phyloP scores from a whole-genome alignment of 2,113 vertebrate genomes.

The Bungarus multicinctus region DNA sequence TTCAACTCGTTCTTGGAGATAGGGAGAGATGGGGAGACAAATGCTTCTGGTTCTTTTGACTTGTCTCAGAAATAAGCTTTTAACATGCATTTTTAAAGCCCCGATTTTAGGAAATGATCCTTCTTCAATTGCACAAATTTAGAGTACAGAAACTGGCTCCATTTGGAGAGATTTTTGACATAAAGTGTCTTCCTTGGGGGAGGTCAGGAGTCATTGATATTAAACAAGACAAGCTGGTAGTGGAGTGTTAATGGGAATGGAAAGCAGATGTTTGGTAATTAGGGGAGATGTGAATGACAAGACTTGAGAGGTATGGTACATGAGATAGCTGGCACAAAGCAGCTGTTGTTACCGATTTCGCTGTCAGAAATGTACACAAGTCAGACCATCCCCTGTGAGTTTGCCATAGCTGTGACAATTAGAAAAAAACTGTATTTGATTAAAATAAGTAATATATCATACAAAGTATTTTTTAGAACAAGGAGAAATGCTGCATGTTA shows the following conservation, averaged over 20 bases:
- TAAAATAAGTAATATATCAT: conserved; percentile 73
- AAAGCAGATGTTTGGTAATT: conserved; percentile 99
- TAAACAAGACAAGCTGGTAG: conserved; percentile 94
- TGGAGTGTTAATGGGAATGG: conserved; percentile 92
- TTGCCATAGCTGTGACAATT: conserved; percentile 76
- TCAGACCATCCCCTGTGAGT: conserved; percentile 86
- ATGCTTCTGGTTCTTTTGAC: conserved; percentile 15
- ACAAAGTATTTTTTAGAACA: conserved; percentile 37
- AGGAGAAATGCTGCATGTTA: conserved; percentile 34
- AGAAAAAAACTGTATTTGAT: conserved; percentile 72
- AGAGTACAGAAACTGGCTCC: conserved; percentile 63
- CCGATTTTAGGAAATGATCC: conserved; percentile 52
- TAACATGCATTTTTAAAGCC: conserved; percentile 42
- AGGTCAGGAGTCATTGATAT: conserved; percentile 93
- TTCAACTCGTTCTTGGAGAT: conserved; percentile 41
- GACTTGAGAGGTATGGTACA: conserved; percentile 88
- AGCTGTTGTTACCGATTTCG: conserved; percentile 90
- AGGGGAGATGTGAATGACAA: conserved; percentile 99
- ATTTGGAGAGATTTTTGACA: conserved; percentile 81
- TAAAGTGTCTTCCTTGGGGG: conserved; percentile 87
- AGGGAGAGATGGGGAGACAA: conserved; percentile 31
- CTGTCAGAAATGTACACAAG: conserved; percentile 92
- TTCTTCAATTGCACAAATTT: conserved; percentile 50
- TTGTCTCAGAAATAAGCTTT: conserved; percentile 18
- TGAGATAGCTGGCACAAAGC: conserved; percentile 87